Evolutionary conservation across 2,113 vertebrate species (phyloP), one percentile per base, ranked within the genome.

Genomic region (Benitochromis conjunctus): DNA sequence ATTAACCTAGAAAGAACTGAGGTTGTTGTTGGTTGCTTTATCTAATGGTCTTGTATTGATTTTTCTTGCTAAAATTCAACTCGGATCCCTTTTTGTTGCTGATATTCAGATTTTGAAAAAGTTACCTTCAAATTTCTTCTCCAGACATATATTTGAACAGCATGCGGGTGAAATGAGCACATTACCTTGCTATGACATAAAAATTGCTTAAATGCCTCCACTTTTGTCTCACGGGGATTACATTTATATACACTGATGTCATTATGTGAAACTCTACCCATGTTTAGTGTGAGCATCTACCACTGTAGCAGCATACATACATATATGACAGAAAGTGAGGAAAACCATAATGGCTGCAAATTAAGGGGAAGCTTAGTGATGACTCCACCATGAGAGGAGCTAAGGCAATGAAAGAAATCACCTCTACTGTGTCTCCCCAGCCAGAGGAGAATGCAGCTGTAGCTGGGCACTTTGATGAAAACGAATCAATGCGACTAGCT

Each of bases 381-480:
- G 36, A 43, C 54, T 79, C 34, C 53, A 41, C 24, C 34, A 51
- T 31, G 41, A 19, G 29, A 48, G 71, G 5, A 60, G 7, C 21
- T 74, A 10, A 81, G 36, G 54, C 58, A 51, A 0, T 24, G 66
- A 71, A 71, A 81, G 54, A 64, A 83, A 83, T 21, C 77, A 8
- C 86, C 31, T 74, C 64, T 1, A 1, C 69, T 74, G 6, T 51
- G 51, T 31, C 26, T 11, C 12, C 19, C 2, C 29, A 3, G 10
- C 74, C 79, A 7, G 79, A 5, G 6, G 71, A 58, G 34, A 53
- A 19, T 53, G 66, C 83, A 87, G 91, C 88, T 90, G 88, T 21
- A 85, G 66, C 64, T n/a, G 12, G 4, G 55, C 80, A 7, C 21
- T 36, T 66, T 79, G 80, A 90, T 89, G 79, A 87, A 78, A 82